phyloP scores from a whole-genome alignment of 2,888 invertebrate genomes.

The Aradus depressus region DNA sequence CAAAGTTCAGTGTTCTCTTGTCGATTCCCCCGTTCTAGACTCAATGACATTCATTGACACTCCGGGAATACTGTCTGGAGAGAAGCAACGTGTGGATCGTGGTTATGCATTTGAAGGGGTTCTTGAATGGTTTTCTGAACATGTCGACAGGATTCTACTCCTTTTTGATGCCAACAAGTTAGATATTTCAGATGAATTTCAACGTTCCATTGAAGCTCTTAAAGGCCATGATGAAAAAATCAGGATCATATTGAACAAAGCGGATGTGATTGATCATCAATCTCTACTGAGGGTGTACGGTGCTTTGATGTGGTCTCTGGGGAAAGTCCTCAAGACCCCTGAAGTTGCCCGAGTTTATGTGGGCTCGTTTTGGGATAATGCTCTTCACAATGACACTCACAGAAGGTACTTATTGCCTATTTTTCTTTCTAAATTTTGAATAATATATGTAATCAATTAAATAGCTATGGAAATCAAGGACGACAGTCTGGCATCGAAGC shows the following conservation, averaged over 20 bases:
- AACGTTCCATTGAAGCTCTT: constrained; percentile 49
- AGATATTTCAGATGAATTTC: constrained; percentile 56
- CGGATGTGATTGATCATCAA: constrained; percentile 56
- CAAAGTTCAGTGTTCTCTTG: constrained; percentile 49
- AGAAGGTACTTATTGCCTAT: constrained; percentile 36
- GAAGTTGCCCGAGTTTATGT: constrained; percentile 57
- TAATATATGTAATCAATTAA: background rate
- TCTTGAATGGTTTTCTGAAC: constrained; percentile 55
- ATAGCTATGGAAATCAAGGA: background rate
- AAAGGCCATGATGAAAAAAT: constrained; percentile 50
- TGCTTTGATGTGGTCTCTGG: constrained; percentile 57
- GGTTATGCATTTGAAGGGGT: constrained; percentile 49
- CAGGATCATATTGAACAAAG: constrained; percentile 53
- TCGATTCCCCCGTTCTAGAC: constrained; percentile 47
- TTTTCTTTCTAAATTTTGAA: background rate
- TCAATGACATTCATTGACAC: constrained; percentile 52
- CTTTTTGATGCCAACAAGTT: constrained; percentile 57
- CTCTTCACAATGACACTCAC: constrained; percentile 46
- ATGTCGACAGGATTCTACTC: constrained; percentile 52
- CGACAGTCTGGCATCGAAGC: too few relatives aligned
- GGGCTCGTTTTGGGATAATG: constrained; percentile 56
- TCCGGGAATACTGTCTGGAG: constrained; percentile 48
- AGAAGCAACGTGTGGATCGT: constrained; percentile 51
- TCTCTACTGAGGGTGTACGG: constrained; percentile 55
- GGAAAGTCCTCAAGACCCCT: constrained; percentile 53